Evolutionary conservation across 2,797 vertebrate genomes (phyloP).

Genomic region (Selene dorsalis): DNA sequence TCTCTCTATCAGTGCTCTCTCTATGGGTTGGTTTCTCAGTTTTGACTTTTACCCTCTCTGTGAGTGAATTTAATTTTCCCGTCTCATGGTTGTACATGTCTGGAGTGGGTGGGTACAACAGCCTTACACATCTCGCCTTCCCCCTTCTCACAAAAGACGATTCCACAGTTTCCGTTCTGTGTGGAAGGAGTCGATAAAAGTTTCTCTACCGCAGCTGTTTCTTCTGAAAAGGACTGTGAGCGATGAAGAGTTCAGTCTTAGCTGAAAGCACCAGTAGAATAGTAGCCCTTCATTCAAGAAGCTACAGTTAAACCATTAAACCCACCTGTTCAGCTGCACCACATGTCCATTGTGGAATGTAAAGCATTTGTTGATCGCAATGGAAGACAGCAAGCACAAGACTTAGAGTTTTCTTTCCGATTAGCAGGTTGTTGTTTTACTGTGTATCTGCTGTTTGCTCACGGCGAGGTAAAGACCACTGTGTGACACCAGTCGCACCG

Average conservation of each 20-base stretch:
- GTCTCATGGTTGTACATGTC: constrained; percentile 42
- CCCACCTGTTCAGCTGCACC: constrained; percentile 13
- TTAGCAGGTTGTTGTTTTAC: neutral
- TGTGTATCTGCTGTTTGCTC: constrained; percentile 13
- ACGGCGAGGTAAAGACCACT: constrained; percentile 14
- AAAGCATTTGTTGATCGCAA: constrained; percentile 7
- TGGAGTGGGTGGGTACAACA: constrained; percentile 14
- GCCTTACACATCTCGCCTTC: constrained; percentile 11
- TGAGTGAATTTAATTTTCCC: constrained; percentile 43
- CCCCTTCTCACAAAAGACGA: constrained; percentile 3
- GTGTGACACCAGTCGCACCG: neutral
- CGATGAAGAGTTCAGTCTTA: neutral
- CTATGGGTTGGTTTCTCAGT: constrained; percentile 54
- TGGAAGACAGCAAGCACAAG: constrained; percentile 49
- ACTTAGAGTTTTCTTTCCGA: neutral
- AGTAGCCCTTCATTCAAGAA: constrained; percentile 6
- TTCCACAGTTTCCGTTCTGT: constrained; percentile 11
- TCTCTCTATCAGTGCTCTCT: constrained; percentile 46
- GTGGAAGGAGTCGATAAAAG: neutral
- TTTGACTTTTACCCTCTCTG: constrained; percentile 44
- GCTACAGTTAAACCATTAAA: neutral
- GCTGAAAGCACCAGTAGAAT: constrained; percentile 21
- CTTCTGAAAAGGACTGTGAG: neutral
- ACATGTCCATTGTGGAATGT: constrained; percentile 24
- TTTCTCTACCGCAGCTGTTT: constrained; percentile 21